Conservation (phyloP, 2,888 invertebrate species). For the Lypha dubia region DNA sequence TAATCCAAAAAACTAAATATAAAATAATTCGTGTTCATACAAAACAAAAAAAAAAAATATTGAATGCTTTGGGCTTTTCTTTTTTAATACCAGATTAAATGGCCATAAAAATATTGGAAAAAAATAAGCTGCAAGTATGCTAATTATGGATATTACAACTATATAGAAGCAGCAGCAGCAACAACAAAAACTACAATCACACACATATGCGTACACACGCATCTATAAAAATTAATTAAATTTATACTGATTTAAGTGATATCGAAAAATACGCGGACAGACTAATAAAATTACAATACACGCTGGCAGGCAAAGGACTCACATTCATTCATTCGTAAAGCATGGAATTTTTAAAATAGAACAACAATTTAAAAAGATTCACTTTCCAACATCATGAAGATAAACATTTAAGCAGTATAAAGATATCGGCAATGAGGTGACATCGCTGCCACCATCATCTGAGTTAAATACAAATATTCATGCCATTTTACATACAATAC, state of each 20-base stretch:
- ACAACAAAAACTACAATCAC: not conserved
- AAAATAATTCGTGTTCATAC: slow-evolving; percentile 23
- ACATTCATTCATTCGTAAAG: slow-evolving; percentile 18
- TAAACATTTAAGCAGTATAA: no score
- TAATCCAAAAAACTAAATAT: slow-evolving; percentile 40
- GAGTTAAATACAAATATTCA: no score
- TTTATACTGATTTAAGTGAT: slow-evolving; percentile 41
- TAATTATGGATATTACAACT: slow-evolving; percentile 66
- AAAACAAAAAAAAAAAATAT: no score
- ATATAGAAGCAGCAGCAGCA: not conserved
- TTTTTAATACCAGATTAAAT: slow-evolving; percentile 33
- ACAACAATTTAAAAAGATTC: not conserved
- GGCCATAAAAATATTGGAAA: slow-evolving; percentile 54
- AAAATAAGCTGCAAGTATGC: slow-evolving; percentile 58
- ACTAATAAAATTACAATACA: slow-evolving; percentile 38
- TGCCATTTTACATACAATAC: no score
- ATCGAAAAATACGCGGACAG: slow-evolving; percentile 53
- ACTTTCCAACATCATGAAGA: not conserved
- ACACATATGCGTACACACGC: not conserved
- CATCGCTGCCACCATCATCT: no score
- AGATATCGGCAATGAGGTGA: no score
- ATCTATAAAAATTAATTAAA: slow-evolving; percentile 14
- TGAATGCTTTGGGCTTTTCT: slow-evolving; percentile 7
- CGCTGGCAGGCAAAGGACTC: slow-evolving; percentile 38
- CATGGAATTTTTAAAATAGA: not conserved